phyloP scores from a whole-genome alignment of 2,797 vertebrate genomes.

The Malurus leucopterus region DNA sequence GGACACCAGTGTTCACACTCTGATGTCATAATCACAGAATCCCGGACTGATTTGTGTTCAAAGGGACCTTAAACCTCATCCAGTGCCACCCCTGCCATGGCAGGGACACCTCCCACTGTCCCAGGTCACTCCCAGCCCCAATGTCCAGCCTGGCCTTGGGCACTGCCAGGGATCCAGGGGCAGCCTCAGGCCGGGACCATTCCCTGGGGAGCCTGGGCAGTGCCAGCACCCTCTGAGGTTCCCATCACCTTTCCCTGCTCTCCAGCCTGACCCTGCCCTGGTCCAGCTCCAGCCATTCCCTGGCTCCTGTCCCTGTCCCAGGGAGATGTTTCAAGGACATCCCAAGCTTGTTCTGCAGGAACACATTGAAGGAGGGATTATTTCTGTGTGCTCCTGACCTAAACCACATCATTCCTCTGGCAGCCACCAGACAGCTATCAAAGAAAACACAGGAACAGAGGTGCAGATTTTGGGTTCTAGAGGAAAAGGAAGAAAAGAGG shows the following conservation, averaged over 20 bases:
- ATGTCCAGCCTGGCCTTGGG: background rate
- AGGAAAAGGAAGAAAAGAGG: background rate
- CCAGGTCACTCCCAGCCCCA: background rate
- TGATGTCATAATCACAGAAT: background rate
- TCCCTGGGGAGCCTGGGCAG: background rate
- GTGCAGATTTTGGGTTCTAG: background rate
- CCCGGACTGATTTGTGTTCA: too few species aligned
- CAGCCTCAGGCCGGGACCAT: background rate
- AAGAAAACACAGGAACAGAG: background rate
- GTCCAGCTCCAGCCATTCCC: background rate
- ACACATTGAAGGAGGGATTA: background rate
- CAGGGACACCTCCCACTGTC: background rate
- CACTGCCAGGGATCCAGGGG: background rate
- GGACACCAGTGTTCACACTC: accelerated
- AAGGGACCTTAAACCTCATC: background rate
- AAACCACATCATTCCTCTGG: background rate
- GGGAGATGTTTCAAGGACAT: background rate
- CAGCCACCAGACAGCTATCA: background rate
- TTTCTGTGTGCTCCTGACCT: background rate
- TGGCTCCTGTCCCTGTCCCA: background rate
- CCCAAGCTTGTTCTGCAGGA: background rate
- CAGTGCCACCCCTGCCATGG: background rate
- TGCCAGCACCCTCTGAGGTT: background rate
- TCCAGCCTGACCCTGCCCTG: background rate
- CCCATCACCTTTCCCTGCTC: background rate